Conservation (phyloP, 1,140 invertebrate species). For the Lepidurus packardi region DNA sequence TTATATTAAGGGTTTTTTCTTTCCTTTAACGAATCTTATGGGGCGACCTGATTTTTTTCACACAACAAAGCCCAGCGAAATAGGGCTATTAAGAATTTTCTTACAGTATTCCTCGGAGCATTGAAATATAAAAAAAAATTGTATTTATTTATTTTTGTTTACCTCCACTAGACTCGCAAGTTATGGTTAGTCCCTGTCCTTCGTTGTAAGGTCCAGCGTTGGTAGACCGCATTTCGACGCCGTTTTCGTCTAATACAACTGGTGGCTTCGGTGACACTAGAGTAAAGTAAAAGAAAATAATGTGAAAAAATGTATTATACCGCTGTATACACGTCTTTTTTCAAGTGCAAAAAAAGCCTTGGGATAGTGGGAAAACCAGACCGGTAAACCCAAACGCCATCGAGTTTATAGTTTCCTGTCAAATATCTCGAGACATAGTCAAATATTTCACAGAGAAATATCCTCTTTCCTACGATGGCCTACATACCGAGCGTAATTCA, state of each 20-base stretch:
- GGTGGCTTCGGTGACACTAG: background rate
- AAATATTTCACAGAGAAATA: constrained; percentile 9
- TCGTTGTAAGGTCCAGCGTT: constrained; percentile 41
- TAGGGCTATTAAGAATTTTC: constrained; percentile 15
- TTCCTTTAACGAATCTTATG: too few species aligned
- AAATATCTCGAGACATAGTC: background rate
- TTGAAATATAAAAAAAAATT: background rate
- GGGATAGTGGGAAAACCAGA: too few species aligned
- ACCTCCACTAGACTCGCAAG: constrained; percentile 42
- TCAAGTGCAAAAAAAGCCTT: too few species aligned
- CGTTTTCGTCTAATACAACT: background rate
- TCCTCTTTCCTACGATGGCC: background rate
- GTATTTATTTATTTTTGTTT: constrained; percentile 3
- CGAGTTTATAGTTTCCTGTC: background rate
- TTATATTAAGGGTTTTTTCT: background rate
- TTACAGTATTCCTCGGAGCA: background rate
- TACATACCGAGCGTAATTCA: background rate
- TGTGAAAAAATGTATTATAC: background rate
- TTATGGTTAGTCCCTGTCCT: constrained; percentile 38
- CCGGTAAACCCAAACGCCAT: background rate
- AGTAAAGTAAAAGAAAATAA: background rate
- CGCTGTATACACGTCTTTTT: too few species aligned
- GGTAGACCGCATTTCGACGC: constrained; percentile 36
- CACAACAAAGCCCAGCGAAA: too few species aligned
- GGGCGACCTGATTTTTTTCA: too few species aligned